Conservation (phyloP, 2,888 invertebrate species). For the Calephelis perditalis region DNA sequence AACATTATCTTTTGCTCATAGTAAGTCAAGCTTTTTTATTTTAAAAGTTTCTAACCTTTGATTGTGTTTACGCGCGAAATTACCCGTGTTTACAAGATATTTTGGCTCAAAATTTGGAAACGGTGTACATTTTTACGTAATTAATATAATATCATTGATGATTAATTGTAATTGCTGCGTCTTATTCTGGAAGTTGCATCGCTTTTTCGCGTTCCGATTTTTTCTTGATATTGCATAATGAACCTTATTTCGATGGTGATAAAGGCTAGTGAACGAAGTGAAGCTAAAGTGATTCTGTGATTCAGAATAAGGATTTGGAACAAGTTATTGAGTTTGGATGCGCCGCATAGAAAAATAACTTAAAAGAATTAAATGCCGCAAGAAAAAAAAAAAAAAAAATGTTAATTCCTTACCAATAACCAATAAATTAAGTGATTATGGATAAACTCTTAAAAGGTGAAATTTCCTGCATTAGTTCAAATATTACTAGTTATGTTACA, state of each 20-base stretch:
- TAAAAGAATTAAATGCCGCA: not conserved
- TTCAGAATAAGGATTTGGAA: constrained; percentile 54
- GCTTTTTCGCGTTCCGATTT: constrained; percentile 34
- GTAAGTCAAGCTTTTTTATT: constrained; percentile 16
- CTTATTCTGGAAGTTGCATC: constrained; percentile 55
- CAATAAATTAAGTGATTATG: too few species aligned
- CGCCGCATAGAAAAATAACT: not conserved
- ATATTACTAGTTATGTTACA: not conserved
- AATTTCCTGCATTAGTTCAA: not conserved
- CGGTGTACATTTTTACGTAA: not conserved
- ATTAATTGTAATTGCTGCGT: constrained; percentile 44
- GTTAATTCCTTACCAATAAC: too few species aligned
- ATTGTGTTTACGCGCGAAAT: constrained; percentile 32
- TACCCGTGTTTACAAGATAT: constrained; percentile 41
- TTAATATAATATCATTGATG: constrained; percentile 30
- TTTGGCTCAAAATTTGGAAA: not conserved
- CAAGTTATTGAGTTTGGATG: constrained; percentile 37
- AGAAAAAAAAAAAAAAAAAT: not conserved
- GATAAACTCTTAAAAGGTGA: too few species aligned
- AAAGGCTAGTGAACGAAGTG: constrained; percentile 40
- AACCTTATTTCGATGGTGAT: constrained; percentile 36
- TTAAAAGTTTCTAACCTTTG: constrained; percentile 37
- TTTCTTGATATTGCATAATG: constrained; percentile 38
- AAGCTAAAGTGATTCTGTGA: constrained; percentile 31
- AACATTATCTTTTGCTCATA: not conserved